phyloP scores from a whole-genome alignment of 1,140 invertebrate genomes.

The Tetramorium simillimum region DNA sequence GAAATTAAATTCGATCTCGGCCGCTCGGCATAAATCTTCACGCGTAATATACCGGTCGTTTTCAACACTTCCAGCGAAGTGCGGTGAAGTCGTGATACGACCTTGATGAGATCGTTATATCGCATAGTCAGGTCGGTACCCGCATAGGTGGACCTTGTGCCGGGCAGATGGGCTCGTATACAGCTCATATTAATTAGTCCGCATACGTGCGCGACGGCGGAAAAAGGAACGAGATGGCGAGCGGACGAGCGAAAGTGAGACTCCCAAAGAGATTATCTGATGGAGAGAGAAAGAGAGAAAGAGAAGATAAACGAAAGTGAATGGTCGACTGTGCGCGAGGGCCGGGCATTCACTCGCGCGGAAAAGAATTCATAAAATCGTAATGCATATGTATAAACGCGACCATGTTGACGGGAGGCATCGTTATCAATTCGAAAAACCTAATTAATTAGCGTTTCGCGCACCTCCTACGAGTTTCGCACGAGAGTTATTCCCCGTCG shows the following conservation, averaged over 20 bases:
- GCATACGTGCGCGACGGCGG: slow-evolving; percentile 18
- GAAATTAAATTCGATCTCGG: slow-evolving; percentile 57
- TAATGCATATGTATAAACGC: slow-evolving; percentile 40
- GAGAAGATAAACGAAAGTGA: slow-evolving; percentile 46
- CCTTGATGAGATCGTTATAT: slow-evolving; percentile 59
- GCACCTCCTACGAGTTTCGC: background rate
- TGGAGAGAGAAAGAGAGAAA: slow-evolving; percentile 44
- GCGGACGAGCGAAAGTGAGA: slow-evolving; percentile 37
- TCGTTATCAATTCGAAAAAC: slow-evolving; percentile 45
- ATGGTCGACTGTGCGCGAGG: slow-evolving; percentile 54
- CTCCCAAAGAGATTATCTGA: slow-evolving; percentile 3
- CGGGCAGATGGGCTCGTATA: slow-evolving; percentile 53
- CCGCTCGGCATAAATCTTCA: slow-evolving; percentile 49
- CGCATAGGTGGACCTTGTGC: slow-evolving; percentile 53
- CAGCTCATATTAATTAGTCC: slow-evolving; percentile 57
- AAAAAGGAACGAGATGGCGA: slow-evolving; percentile 42
- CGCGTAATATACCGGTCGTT: slow-evolving; percentile 43
- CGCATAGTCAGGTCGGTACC: slow-evolving; percentile 42
- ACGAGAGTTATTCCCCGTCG: background rate
- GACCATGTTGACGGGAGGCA: slow-evolving; percentile 30
- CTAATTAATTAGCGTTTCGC: slow-evolving; percentile 50
- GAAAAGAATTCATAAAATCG: slow-evolving; percentile 54
- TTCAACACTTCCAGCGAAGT: slow-evolving; percentile 53
- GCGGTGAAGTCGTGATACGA: slow-evolving; percentile 53
- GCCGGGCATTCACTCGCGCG: slow-evolving; percentile 23